Base-by-base conservation (phyloP, 2,888 invertebrate species). In the Bellardia pandia region DNA sequence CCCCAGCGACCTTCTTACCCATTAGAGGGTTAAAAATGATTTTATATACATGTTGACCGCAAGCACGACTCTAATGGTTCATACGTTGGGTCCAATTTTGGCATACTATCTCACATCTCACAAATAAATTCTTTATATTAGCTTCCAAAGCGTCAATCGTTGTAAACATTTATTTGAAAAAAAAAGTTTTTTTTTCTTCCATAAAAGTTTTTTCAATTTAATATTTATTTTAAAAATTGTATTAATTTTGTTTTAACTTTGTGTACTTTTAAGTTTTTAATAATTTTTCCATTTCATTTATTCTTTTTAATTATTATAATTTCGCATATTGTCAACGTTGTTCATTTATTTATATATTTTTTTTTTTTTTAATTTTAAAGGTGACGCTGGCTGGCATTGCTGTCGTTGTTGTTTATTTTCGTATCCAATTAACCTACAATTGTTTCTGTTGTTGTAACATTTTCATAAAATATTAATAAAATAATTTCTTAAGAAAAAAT, bases 381-480 rank as follows among this genome's bases (percentile, higher is more conserved):
- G 56, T 14, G 8, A 23, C 56, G 56, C 9, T 23, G 56, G 7
- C 56, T 53, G 16, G 14, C n/a, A n/a, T 71, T 13, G n/a, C 58
- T 60, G n/a, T 42, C 48, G 14, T 40, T 76, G 42, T 71, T 72
- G 13, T 42, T 72, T 69, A 23, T 77, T 78, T 60, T 66, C n/a
- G 4, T 81, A 74, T 87, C 75, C 85, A 87, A 85, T 87, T 85
- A 82, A 75, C 84, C 84, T 81, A 51, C 30, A 81, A 81, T 71
- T 58, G 69, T 33, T 71, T 33, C 64, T 64, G 40, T 68, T 64
- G 11, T 74, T 85, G 33, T 69, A 62, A 16, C 53, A 75, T 81
- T 84, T 74, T 78, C 77, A 87, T 87, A 78, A 85, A 87, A 87
- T 74, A 81, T 87, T 87, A 87, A 87, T 66, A 85, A 85, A 87